These are phyloP conservation scores for Brenthis hecate DNA, from an alignment of 2,888 invertebrate species.

Conservation along the genomic window DNA sequence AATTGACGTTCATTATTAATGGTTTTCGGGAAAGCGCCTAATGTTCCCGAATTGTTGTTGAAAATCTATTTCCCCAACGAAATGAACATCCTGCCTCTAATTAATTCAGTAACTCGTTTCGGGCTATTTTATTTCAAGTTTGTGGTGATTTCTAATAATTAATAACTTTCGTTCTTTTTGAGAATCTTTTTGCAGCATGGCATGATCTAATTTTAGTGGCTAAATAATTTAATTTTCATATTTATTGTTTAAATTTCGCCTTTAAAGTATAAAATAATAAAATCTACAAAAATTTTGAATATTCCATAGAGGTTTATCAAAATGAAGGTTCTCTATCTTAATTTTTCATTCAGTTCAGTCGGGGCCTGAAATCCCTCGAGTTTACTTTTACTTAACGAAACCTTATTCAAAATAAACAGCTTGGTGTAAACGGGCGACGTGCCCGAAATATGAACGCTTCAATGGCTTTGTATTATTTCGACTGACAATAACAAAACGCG, in stretches of 20 bases:
- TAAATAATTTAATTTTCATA: background rate
- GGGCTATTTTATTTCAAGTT: slow-evolving; percentile 26
- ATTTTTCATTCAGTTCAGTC: slow-evolving; percentile 72
- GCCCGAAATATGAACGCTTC: slow-evolving; percentile 66
- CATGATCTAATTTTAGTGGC: background rate
- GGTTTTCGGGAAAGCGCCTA: slow-evolving; percentile 47
- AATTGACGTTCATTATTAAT: slow-evolving; percentile 69
- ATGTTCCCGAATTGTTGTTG: slow-evolving; percentile 45
- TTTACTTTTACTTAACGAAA: slow-evolving; percentile 76
- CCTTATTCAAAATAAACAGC: slow-evolving; percentile 80
- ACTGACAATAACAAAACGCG: slow-evolving; percentile 59
- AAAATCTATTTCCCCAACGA: slow-evolving; percentile 42
- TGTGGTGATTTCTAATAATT: slow-evolving; percentile 18
- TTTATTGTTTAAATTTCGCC: slow-evolving; percentile 8
- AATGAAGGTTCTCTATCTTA: slow-evolving; percentile 49
- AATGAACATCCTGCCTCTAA: slow-evolving; percentile 45
- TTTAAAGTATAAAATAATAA: slow-evolving; percentile 11
- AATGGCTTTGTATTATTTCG: slow-evolving; percentile 66
- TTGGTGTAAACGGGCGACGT: slow-evolving; percentile 74
- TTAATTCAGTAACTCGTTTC: slow-evolving; percentile 43
- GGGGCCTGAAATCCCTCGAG: slow-evolving; percentile 59
- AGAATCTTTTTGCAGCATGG: background rate
- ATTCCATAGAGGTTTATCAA: slow-evolving; percentile 14
- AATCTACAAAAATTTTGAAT: background rate
- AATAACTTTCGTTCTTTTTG: background rate